Evolutionary conservation across 92 coral and sea anemone genomes (phyloP).

Genomic region (Heteractis magnifica): DNA sequence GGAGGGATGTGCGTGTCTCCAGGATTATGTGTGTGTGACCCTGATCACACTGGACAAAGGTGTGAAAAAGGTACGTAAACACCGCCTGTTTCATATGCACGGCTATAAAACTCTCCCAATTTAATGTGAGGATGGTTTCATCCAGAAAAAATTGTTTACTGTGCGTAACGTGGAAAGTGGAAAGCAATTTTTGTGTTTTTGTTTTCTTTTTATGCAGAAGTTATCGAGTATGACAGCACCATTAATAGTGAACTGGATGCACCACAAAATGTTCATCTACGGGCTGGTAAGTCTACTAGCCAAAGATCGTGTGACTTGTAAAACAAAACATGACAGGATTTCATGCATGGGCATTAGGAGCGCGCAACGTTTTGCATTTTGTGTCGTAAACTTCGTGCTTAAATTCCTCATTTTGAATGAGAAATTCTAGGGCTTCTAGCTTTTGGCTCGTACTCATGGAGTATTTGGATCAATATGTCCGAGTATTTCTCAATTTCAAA

Average conservation of each 20-base stretch:
- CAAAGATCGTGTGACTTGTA: too few species aligned
- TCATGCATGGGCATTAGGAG: neutral
- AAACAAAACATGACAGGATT: neutral
- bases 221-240: slow-evolving; percentile 11
- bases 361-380: neutral
- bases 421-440: too few species aligned
- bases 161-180: too few species aligned
- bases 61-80: slow-evolving; percentile 46
- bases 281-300: slow-evolving; percentile 15
- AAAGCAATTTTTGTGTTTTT: neutral
- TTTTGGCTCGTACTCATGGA: too few species aligned
- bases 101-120: neutral
- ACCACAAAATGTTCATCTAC: slow-evolving; percentile 21
- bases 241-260: slow-evolving; percentile 8
- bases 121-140: neutral
- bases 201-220: neutral
- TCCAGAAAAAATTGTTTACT: too few species aligned
- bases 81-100: neutral
- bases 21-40: slow-evolving; percentile 38
- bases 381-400: too few species aligned
- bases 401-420: too few species aligned
- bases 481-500: too few species aligned
- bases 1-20: slow-evolving; percentile 66
- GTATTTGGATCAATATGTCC: too few species aligned
- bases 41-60: slow-evolving; percentile 37